Evolutionary conservation across 37 sponge, comb jelly and placozoan species (phyloP).

Genomic region (Eunapius fragilis): DNA sequence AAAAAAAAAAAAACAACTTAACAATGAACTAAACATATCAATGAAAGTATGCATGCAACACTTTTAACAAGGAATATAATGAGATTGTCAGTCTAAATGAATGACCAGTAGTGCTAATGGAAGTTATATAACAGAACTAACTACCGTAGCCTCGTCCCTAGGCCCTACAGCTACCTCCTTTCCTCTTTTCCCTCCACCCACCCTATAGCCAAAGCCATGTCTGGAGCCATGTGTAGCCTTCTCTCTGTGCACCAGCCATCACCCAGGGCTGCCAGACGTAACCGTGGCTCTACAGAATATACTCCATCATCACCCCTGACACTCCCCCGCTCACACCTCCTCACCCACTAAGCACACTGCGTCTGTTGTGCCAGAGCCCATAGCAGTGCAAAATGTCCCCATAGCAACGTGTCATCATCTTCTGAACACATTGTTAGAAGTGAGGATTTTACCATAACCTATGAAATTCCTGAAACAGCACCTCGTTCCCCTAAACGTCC

Average conservation of each 20-base stretch:
- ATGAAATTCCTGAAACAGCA: neutral
- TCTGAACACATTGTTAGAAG: neutral
- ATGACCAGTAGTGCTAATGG: too few relatives aligned
- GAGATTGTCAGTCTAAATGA: too few relatives aligned
- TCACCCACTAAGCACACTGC: neutral
- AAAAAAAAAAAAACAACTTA: too few relatives aligned
- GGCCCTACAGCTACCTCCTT: too few relatives aligned
- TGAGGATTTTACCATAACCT: neutral
- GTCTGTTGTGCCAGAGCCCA: neutral
- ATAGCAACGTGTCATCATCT: neutral
- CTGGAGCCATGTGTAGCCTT: neutral
- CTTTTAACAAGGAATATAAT: too few relatives aligned
- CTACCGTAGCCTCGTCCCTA: too few relatives aligned
- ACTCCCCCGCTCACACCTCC: neutral
- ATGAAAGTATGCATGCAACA: too few relatives aligned
- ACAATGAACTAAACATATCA: too few relatives aligned
- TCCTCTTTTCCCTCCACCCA: neutral
- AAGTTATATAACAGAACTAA: too few relatives aligned
- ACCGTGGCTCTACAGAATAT: neutral
- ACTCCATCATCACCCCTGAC: neutral
- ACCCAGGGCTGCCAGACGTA: neutral
- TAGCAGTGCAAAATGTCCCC: neutral
- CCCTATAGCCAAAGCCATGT: neutral
- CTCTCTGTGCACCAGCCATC: neutral
- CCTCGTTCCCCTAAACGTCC: neutral